A percentile compares a stretch with the other conserved stretches of the same genome.
Conservation (phyloP, 2,797 vertebrate genomes). For the Linurgus olivaceus region DNA sequence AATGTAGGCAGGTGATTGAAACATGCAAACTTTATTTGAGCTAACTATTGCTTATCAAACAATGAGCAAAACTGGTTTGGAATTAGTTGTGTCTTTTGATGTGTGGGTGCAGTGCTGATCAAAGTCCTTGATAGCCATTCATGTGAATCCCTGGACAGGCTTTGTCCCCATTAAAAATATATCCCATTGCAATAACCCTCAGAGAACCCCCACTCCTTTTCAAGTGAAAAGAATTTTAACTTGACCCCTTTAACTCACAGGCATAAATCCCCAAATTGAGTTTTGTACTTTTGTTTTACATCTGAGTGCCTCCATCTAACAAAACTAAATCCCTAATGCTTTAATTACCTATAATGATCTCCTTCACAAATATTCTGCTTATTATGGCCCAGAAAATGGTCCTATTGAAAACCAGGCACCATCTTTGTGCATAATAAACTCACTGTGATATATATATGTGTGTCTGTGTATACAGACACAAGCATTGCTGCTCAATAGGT, state of each 20-base stretch:
- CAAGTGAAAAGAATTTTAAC: not conserved
- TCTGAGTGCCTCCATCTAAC: not conserved
- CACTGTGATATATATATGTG: accelerated
- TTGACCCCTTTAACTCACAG: not conserved
- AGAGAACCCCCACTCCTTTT: not conserved
- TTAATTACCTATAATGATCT: slow-evolving; percentile 57
- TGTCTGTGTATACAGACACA: accelerated
- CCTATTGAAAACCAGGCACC: not conserved
- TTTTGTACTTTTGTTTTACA: not conserved
- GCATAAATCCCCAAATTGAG: not conserved
- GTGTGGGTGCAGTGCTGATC: slow-evolving; percentile 36
- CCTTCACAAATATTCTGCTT: not conserved
- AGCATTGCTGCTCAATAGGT: not conserved
- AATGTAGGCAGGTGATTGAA: not conserved
- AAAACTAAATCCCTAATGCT: slow-evolving; percentile 46
- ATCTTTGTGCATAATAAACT: not conserved
- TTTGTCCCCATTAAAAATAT: slow-evolving; percentile 34
- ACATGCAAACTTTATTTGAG: not conserved
- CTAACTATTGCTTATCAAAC: not conserved
- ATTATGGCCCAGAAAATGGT: not conserved
- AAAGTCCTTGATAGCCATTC: slow-evolving; percentile 25
- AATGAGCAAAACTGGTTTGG: not conserved
- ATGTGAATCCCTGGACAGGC: slow-evolving; percentile 2
- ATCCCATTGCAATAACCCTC: not conserved
- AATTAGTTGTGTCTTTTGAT: slow-evolving; percentile 26